These are phyloP conservation scores for Gopherus evgoodei DNA, from an alignment of 2,113 vertebrate species.

Conservation along the genomic window DNA sequence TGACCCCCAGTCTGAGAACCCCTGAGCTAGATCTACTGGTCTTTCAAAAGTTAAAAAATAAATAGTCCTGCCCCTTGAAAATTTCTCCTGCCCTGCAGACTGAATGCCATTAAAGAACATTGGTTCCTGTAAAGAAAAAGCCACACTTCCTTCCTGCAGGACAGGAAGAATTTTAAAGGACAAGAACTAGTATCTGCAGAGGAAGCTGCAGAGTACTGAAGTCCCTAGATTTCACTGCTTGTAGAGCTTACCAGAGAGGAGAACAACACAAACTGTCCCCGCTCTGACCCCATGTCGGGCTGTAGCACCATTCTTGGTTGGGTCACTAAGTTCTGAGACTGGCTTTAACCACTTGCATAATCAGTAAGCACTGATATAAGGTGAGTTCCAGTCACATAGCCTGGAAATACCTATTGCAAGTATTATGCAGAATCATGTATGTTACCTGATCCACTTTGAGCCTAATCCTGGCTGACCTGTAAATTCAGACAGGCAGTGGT, in stretches of 20 bases:
- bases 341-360: background rate
- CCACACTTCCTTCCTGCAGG: background rate
- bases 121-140: background rate
- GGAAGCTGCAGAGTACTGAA: background rate
- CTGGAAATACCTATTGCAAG: background rate
- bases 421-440: background rate
- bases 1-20: too few relatives aligned
- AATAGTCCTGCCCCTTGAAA: background rate
- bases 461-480: background rate
- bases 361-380: background rate
- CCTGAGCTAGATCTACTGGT: background rate
- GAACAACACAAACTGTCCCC: background rate
- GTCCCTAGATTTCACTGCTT: background rate
- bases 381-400: background rate
- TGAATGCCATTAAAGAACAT: background rate
- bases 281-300: background rate
- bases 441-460: background rate
- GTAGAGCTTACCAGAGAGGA: background rate
- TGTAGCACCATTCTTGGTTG: background rate
- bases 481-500: background rate
- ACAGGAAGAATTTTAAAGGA: background rate
- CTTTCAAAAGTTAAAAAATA: background rate
- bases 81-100: background rate
- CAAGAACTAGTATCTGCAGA: background rate
- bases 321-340: background rate